Percentiles rank a stretch among this genome's conserved stretches.
Evolutionary conservation across 2,888 invertebrate species (phyloP).

Genomic region (Odontothrips loti): DNA sequence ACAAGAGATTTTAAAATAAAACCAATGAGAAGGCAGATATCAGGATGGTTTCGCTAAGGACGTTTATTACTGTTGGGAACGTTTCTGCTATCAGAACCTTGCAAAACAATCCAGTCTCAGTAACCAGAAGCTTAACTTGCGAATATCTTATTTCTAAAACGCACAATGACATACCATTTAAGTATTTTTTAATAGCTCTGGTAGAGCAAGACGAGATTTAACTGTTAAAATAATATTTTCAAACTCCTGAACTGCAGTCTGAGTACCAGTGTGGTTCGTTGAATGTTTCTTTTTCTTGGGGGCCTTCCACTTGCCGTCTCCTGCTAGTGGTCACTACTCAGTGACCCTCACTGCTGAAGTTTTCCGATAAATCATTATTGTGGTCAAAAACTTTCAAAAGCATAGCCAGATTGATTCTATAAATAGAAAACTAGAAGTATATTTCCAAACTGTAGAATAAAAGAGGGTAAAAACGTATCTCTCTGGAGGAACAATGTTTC

Average conservation of each 20-base stretch:
- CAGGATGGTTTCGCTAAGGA: background rate
- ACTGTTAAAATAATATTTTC: slow-evolving; percentile 21
- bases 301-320: background rate
- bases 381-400: too few relatives aligned
- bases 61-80: slow-evolving; percentile 14
- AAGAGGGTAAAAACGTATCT: too few relatives aligned
- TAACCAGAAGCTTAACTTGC: background rate
- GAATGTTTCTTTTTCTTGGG: slow-evolving; percentile 26
- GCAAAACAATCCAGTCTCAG: background rate
- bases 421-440: too few relatives aligned
- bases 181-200: background rate
- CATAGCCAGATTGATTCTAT: too few relatives aligned
- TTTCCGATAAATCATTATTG: background rate
- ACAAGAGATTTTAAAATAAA: background rate
- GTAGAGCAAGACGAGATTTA: background rate
- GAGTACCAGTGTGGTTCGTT: slow-evolving; percentile 26
- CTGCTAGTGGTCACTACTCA: background rate
- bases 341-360: background rate
- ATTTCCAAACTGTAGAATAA: too few relatives aligned
- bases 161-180: background rate
- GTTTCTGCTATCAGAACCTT: slow-evolving; percentile 22
- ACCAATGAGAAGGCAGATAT: background rate
- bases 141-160: background rate
- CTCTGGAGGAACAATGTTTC: background rate
- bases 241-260: slow-evolving; percentile 19